Evolutionary conservation across 2,113 vertebrate species (phyloP).

Genomic region (Symphodus melops): DNA sequence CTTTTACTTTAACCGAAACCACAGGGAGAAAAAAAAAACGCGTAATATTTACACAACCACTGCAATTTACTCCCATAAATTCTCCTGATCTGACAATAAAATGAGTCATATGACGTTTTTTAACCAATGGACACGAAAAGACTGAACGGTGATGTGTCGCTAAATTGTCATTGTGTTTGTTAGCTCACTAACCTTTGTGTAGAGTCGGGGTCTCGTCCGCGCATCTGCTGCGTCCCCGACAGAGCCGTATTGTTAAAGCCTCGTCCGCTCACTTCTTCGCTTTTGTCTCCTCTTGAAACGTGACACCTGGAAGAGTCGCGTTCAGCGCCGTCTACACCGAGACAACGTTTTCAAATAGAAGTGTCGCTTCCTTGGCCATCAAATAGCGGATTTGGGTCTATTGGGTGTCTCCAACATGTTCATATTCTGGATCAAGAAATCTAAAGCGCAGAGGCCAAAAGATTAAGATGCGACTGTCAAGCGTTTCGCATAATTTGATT

Average conservation of each 20-base stretch:
- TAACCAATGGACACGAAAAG: no score
- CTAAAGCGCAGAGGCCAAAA: neutral
- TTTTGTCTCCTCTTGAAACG: conserved; percentile 16
- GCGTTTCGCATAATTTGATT: neutral
- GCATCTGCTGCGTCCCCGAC: neutral
- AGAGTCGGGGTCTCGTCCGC: accelerated
- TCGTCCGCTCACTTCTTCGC: neutral
- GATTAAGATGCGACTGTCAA: neutral
- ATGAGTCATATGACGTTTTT: neutral
- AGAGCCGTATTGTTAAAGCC: neutral
- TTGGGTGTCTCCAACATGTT: neutral
- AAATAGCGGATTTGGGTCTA: no score
- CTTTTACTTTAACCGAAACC: neutral
- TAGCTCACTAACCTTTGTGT: neutral
- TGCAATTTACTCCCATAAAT: neutral
- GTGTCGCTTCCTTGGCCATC: no score
- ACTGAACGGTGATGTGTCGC: neutral
- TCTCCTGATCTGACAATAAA: neutral
- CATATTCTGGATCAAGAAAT: neutral
- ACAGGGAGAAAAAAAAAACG: no score
- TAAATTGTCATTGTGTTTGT: neutral
- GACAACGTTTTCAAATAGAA: no score
- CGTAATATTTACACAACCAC: neutral
- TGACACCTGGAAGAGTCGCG: conserved; percentile 14
- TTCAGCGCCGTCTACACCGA: neutral